Conservation (phyloP, 2,888 invertebrate genomes). For the Dioctria rufipes region DNA sequence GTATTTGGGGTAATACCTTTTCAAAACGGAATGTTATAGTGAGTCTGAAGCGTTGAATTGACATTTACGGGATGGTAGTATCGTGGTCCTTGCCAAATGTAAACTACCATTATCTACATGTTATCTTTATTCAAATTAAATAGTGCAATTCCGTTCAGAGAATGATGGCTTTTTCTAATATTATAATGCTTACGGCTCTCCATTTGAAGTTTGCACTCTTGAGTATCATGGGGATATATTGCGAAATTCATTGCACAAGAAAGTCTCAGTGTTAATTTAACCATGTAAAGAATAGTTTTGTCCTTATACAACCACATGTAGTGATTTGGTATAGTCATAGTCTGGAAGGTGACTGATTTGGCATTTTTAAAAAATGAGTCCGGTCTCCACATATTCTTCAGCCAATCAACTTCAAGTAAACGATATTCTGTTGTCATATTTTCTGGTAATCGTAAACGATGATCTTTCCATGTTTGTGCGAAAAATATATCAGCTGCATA, state of each 20-base stretch:
- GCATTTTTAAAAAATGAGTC: constrained; percentile 96
- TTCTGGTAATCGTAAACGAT: constrained; percentile 86
- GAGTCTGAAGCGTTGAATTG: too few relatives aligned
- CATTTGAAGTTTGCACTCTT: constrained; percentile 95
- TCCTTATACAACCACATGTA: constrained; percentile 93
- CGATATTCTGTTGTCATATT: constrained; percentile 95
- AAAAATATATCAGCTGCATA: constrained; percentile 94
- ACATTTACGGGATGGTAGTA: too few relatives aligned
- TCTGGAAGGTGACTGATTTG: constrained; percentile 93
- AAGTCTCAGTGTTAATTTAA: constrained; percentile 87
- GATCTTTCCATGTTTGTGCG: constrained; percentile 95
- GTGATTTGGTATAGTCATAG: constrained; percentile 95
- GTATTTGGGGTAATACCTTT: too few relatives aligned
- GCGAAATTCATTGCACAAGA: constrained; percentile 96
- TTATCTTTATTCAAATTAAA: too few relatives aligned
- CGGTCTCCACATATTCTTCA: constrained; percentile 94
- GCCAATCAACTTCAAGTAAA: constrained; percentile 89
- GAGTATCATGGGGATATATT: constrained; percentile 94
- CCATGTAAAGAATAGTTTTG: constrained; percentile 87
- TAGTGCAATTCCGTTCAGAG: too few relatives aligned
- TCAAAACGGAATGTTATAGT: too few relatives aligned
- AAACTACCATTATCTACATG: too few relatives aligned
- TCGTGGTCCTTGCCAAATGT: too few relatives aligned
- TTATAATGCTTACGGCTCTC: constrained; percentile 84
- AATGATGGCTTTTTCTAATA: constrained; percentile 26